Conservation (phyloP, 2,797 vertebrate species). For the Pseudochirops cupreus region DNA sequence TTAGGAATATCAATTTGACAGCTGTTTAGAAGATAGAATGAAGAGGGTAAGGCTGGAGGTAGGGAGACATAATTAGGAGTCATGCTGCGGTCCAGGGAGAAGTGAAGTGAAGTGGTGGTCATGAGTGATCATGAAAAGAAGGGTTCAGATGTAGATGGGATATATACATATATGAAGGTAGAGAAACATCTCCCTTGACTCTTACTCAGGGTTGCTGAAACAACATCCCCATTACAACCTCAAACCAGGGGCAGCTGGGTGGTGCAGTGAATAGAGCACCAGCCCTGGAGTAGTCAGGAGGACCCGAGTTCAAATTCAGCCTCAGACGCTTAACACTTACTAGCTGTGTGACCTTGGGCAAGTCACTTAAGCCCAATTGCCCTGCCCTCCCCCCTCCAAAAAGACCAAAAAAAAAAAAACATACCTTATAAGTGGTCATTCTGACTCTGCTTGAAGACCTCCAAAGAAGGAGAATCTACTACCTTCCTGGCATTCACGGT, state of each 20-base stretch:
- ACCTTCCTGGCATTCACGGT: background rate
- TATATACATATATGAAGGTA: background rate
- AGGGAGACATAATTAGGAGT: background rate
- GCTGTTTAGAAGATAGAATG: background rate
- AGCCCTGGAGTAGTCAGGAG: too few relatives aligned
- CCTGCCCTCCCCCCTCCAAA: too few relatives aligned
- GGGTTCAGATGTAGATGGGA: background rate
- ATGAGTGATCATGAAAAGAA: background rate
- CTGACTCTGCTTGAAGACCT: background rate
- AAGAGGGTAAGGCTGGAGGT: background rate
- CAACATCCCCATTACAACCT: background rate
- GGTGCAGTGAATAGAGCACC: too few relatives aligned
- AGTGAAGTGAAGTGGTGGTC: background rate
- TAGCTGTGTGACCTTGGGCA: too few relatives aligned
- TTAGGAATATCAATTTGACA: background rate
- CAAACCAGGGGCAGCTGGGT: too few relatives aligned
- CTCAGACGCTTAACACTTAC: too few relatives aligned
- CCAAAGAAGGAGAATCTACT: background rate
- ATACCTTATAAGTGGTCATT: background rate
- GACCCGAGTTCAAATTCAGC: too few relatives aligned
- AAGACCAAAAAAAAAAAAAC: background rate
- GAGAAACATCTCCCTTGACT: background rate
- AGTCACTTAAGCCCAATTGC: too few relatives aligned
- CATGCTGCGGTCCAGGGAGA: background rate
- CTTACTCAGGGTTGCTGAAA: background rate